These are phyloP conservation scores for Biston betularia DNA, from an alignment of 2,888 invertebrate genomes.

Conservation along the genomic window DNA sequence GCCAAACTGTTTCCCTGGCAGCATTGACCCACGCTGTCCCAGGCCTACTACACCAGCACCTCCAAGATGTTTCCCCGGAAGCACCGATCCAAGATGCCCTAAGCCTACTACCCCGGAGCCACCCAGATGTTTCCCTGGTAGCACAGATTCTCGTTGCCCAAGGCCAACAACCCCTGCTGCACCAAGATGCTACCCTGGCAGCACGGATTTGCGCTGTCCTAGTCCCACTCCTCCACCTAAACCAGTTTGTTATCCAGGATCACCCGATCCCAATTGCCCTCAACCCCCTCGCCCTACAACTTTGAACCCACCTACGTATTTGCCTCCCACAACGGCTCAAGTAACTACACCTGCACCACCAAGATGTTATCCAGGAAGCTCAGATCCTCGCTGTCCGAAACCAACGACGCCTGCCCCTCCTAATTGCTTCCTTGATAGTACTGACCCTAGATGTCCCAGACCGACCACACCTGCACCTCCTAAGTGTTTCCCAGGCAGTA, in stretches of 20 bases:
- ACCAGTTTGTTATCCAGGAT: conserved; percentile 44
- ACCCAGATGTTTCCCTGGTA: conserved; percentile 62
- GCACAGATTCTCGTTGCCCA: conserved; percentile 50
- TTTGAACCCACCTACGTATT: conserved; percentile 53
- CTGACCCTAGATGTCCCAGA: conserved; percentile 36
- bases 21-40: conserved; percentile 46
- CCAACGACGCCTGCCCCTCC: conserved; percentile 53
- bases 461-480: too few species aligned
- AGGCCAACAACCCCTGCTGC: conserved; percentile 48
- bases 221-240: conserved; percentile 18
- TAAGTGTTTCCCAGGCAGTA: too few species aligned
- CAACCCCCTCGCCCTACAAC: conserved; percentile 48
- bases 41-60: conserved; percentile 37
- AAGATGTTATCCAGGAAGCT: conserved; percentile 49
- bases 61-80: conserved; percentile 61
- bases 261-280: conserved; percentile 45
- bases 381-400: conserved; percentile 50
- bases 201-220: conserved; percentile 44
- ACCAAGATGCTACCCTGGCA: conserved; percentile 44
- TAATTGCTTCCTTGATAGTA: conserved; percentile 45
- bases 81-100: conserved; percentile 47
- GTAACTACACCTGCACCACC: conserved; percentile 36
- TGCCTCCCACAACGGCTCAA: conserved; percentile 45
- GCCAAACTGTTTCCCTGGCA: conserved; percentile 50
- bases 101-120: conserved; percentile 41